Evolutionary conservation across 2,113 vertebrate genomes (phyloP).

Genomic region (Pristiophorus japonicus): DNA sequence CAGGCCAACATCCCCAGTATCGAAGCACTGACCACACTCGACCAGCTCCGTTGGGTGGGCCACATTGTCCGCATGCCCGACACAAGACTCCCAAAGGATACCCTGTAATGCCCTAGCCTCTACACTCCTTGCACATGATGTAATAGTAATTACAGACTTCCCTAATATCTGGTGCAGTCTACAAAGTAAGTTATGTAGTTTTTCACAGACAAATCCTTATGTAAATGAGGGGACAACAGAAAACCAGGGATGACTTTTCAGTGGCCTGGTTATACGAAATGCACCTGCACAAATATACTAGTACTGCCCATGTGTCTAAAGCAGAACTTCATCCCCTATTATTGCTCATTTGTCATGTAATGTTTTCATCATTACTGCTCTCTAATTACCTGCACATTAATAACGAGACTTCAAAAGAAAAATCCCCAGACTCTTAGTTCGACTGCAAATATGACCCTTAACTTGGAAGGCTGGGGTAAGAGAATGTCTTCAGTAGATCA

Average conservation of each 20-base stretch:
- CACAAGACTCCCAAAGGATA: no score
- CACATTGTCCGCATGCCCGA: no score
- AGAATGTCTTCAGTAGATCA: neutral
- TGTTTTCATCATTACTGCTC: neutral
- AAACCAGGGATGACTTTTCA: neutral
- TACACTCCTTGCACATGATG: neutral
- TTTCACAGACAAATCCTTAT: neutral
- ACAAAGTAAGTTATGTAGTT: no score
- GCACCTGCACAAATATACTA: neutral
- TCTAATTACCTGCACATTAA: neutral
- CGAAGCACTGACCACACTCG: no score
- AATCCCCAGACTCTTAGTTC: neutral
- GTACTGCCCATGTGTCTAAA: neutral
- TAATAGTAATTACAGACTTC: no score
- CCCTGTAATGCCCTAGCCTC: neutral
- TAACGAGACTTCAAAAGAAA: neutral
- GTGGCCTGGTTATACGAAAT: neutral
- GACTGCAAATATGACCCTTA: neutral
- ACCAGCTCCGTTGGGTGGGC: no score
- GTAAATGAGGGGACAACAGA: neutral
- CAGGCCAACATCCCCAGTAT: no score
- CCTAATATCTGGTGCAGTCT: no score
- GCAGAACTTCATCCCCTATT: neutral
- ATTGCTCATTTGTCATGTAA: neutral
- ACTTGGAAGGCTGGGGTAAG: neutral